phyloP scores from a whole-genome alignment of 2,888 invertebrate genomes.

The Aleiodes alternator region DNA sequence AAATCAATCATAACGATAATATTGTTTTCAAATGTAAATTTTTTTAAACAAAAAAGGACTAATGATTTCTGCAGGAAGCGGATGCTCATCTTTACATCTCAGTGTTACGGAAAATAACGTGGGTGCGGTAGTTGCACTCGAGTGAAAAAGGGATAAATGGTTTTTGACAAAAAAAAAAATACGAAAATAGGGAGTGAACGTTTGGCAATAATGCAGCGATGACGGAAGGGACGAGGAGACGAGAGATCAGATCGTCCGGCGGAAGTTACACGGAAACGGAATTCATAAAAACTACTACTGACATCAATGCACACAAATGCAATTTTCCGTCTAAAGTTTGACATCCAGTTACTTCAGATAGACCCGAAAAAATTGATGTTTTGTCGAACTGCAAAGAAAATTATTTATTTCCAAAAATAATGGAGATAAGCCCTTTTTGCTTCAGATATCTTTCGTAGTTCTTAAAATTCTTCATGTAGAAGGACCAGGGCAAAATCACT shows the following conservation, averaged over 20 bases:
- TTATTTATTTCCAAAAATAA: too few species aligned
- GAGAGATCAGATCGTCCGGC: constrained; percentile 68
- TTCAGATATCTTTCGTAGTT: too few species aligned
- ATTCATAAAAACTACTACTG: constrained; percentile 70
- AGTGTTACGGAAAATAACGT: constrained; percentile 8
- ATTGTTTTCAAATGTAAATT: background rate
- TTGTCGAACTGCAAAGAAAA: too few species aligned
- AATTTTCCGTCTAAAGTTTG: constrained; percentile 5
- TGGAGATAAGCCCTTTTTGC: too few species aligned
- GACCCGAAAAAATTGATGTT: background rate
- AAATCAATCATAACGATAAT: background rate
- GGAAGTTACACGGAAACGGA: constrained; percentile 70
- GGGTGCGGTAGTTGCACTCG: constrained; percentile 20
- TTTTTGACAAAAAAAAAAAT: background rate
- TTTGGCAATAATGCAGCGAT: background rate
- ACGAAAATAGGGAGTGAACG: constrained; percentile 9
- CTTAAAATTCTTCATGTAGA: too few species aligned
- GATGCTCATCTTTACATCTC: constrained; percentile 24
- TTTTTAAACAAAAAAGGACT: background rate
- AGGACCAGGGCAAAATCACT: too few species aligned
- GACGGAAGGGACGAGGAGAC: constrained; percentile 50
- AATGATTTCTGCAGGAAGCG: constrained; percentile 28
- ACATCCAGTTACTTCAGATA: background rate
- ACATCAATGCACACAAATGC: constrained; percentile 12
- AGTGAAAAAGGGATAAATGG: constrained; percentile 2